These are phyloP conservation scores for Lycaena phlaeas DNA, from an alignment of 2,888 invertebrate genomes.

Conservation along the genomic window DNA sequence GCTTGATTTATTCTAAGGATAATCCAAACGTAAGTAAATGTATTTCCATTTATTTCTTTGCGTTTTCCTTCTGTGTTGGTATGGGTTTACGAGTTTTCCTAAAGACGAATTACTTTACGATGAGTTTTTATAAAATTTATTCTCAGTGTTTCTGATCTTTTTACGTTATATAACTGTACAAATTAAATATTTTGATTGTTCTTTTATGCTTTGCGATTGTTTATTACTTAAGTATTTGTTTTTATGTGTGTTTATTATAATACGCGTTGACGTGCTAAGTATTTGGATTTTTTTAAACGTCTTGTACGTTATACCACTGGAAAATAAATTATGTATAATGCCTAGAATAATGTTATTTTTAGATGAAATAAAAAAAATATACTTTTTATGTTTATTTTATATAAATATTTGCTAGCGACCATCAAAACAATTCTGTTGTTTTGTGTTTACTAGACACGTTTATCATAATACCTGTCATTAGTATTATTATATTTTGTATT, in stretches of 20 bases:
- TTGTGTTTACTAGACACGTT: too few species aligned
- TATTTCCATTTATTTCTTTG: neutral
- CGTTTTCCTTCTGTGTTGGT: conserved; percentile 1
- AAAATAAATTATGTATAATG: too few species aligned
- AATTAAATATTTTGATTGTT: neutral
- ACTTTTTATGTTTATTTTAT: too few species aligned
- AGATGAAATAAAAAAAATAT: too few species aligned
- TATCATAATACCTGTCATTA: too few species aligned
- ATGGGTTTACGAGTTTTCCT: conserved; percentile 8
- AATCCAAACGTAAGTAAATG: neutral
- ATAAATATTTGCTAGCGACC: too few species aligned
- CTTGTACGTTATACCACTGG: too few species aligned
- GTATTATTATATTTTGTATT: too few species aligned
- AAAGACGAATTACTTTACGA: conserved; percentile 6
- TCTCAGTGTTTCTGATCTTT: neutral
- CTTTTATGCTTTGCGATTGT: neutral
- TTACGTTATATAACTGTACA: neutral
- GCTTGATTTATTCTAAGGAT: neutral
- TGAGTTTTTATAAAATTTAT: conserved; percentile 1
- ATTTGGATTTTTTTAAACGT: neutral
- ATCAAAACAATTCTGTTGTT: too few species aligned
- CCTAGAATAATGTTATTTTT: too few species aligned
- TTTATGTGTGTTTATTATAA: conserved; percentile 1
- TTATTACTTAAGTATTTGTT: neutral
- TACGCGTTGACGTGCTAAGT: neutral